Evolutionary conservation across 2,113 vertebrate species (phyloP).

Genomic region (Carassius gibelio): DNA sequence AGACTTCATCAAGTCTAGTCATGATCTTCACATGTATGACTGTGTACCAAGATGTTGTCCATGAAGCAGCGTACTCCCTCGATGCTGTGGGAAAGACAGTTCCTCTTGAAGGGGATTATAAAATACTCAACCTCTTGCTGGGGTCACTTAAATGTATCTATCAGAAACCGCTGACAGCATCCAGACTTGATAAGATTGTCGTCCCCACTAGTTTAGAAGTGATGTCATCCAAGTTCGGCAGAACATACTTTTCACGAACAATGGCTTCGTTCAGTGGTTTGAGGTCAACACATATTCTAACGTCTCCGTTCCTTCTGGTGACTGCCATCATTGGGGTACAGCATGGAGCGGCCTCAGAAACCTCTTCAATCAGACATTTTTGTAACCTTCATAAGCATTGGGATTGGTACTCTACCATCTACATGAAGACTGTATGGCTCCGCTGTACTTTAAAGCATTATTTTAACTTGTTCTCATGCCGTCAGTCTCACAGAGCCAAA

Average conservation of each 20-base stretch:
- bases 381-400: neutral
- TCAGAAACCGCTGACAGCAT: neutral
- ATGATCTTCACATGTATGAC: neutral
- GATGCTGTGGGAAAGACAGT: too few species aligned
- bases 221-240: too few species aligned
- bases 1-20: too few species aligned
- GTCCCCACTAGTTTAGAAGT: too few species aligned
- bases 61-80: neutral
- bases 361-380: neutral
- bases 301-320: neutral
- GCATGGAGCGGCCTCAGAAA: neutral
- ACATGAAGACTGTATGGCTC: neutral
- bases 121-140: too few species aligned
- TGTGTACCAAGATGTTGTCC: neutral
- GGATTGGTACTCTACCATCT: neutral
- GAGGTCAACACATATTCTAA: too few species aligned
- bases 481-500: slow-evolving; percentile 1
- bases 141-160: neutral
- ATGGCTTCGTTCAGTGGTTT: too few species aligned
- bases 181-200: neutral
- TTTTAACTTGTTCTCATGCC: neutral
- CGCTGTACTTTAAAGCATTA: neutral
- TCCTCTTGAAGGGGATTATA: too few species aligned
- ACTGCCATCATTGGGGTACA: neutral
- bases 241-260: too few species aligned